Conservation (phyloP, 2,888 invertebrate genomes). For the Gonocerus acuteangulatus region DNA sequence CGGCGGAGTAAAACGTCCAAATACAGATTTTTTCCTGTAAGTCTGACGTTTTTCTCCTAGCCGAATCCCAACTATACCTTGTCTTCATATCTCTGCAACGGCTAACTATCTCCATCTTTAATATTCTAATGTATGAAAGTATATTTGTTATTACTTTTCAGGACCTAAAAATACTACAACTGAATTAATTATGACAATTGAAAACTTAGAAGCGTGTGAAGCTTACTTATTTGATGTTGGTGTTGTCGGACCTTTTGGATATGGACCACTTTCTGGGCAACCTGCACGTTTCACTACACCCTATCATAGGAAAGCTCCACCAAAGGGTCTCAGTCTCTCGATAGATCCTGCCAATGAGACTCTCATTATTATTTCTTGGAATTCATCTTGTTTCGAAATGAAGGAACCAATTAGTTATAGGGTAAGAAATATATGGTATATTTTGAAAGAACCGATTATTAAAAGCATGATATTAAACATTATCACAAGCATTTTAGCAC, state of each 20-base stretch:
- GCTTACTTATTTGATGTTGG: constrained; percentile 65
- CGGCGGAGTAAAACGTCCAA: no score
- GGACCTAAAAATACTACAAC: constrained; percentile 48
- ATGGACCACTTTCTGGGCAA: constrained; percentile 53
- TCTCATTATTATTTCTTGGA: constrained; percentile 60
- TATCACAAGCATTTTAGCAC: neutral
- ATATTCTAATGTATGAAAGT: no score
- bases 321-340: constrained; percentile 55
- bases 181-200: constrained; percentile 51
- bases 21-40: no score
- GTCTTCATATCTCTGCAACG: no score
- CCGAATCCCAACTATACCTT: no score
- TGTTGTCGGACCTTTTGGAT: constrained; percentile 54
- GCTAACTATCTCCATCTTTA: no score
- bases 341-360: constrained; percentile 34
- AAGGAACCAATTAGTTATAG: constrained; percentile 51
- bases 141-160: no score
- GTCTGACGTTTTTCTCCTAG: no score
- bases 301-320: constrained; percentile 57
- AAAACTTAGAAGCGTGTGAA: constrained; percentile 63
- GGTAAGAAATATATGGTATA: constrained; percentile 48
- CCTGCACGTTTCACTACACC: constrained; percentile 52
- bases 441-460: no score
- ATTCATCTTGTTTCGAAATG: constrained; percentile 57
- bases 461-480: no score